Base-by-base conservation (phyloP, 1,140 invertebrate genomes). In the Samia ricini region DNA sequence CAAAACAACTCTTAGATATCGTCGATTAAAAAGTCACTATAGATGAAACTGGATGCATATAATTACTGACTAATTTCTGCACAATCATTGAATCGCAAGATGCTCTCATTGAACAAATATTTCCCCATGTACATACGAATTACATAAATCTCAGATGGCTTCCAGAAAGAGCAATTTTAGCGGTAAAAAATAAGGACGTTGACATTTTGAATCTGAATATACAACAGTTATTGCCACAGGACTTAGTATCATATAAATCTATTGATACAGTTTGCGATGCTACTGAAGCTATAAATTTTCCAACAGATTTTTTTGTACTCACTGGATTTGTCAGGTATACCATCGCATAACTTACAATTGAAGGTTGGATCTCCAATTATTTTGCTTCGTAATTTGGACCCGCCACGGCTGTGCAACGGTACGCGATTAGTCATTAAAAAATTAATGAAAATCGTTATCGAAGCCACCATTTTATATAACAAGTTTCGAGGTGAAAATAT, bases 1-100 rank as follows among this genome's bases (percentile, higher is more conserved):
- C 65, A 57, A 63, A 63, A 72, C 63, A 72, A 60, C 51, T 68
- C 2, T 48, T 72, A 63, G 68, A 69, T 69, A 69, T 69, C 48
- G 63, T 60, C 29, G 48, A 69, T 58, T 63, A 58, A n/a, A n/a
- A n/a, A n/a, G n/a, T n/a, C n/a, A n/a, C n/a, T n/a, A n/a, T n/a
- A n/a, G n/a, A n/a, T n/a, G 61, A 63, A 29, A 63, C 56, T 61
- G 57, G 29, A 66, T 69, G 20, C 63, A 33, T 66, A 60, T 56
- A 63, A 63, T 58, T 68, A 61, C 64, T 49, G 49, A 54, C 58
- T 4, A 33, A 70, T 61, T 70, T 70, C 23, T 70, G 68, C 61
- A 71, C 59, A 60, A 64, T 71, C 60, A 52, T 18, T 61, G 60
- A 65, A 64, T n/a, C n/a, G n/a, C n/a, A n/a, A n/a, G n/a, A n/a